Percentiles rank a stretch among this genome's conserved stretches.
Conservation (phyloP, 2,888 invertebrate species). For the Dendrolimus houi region DNA sequence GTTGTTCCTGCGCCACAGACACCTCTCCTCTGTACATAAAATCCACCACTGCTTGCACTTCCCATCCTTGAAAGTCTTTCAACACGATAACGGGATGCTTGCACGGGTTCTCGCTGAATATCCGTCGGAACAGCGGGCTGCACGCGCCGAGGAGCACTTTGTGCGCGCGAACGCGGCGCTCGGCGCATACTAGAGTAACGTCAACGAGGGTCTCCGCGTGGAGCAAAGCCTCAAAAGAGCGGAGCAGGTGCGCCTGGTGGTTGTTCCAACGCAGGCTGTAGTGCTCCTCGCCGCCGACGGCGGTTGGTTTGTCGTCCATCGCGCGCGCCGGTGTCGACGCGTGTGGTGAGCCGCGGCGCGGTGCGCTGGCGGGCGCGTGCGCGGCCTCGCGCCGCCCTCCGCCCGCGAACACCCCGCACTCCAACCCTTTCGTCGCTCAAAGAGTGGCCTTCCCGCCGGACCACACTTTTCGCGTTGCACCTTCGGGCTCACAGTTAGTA, state of each 20-base stretch:
- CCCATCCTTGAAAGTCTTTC: constrained; percentile 92
- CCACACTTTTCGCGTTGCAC: constrained; percentile 50
- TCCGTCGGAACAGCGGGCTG: constrained; percentile 92
- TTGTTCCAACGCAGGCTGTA: constrained; percentile 96
- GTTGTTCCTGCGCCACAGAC: constrained; percentile 89
- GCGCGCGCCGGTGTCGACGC: constrained; percentile 52
- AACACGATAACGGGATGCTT: constrained; percentile 95
- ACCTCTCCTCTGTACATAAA: constrained; percentile 97
- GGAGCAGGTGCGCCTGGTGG: constrained; percentile 91
- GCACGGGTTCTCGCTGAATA: constrained; percentile 94
- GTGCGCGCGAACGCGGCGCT: constrained; percentile 90
- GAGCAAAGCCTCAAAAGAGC: constrained; percentile 91
- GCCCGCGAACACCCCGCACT: constrained; percentile 54
- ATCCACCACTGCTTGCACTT: constrained; percentile 92
- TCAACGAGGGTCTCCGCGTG: constrained; percentile 92
- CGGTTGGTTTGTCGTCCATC: constrained; percentile 68
- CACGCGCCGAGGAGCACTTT: constrained; percentile 93
- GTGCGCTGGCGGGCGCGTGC: constrained; percentile 51
- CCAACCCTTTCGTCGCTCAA: constrained; percentile 66
- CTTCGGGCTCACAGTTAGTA: constrained; percentile 26
- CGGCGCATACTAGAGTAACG: constrained; percentile 92
- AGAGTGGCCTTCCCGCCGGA: constrained; percentile 52
- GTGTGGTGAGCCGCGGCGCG: constrained; percentile 40
- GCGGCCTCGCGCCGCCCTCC: constrained; percentile 61
- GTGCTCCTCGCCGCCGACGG: constrained; percentile 80